Base-by-base conservation (phyloP, 2,888 invertebrate genomes). In the Rhabditoides inermis region DNA sequence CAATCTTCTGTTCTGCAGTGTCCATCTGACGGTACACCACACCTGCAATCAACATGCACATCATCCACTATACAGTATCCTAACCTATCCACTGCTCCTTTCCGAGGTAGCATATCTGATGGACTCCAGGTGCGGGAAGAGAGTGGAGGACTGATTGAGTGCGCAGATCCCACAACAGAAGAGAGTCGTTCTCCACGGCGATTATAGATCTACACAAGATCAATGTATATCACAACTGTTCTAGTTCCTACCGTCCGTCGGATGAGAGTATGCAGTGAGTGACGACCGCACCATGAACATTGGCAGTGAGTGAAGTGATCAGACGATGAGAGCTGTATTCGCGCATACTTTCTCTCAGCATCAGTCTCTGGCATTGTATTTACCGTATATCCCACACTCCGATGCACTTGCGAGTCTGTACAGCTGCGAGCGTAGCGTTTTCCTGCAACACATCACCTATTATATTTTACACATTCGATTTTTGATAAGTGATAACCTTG, bases 351-450 rank as follows among this genome's bases (percentile, higher is more conserved):
- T 27, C 27, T 7, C n/a, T 44, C 22, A 6, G 27, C 20, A n/a
- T n/a, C n/a, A n/a, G n/a, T n/a, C n/a, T n/a, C n/a, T n/a, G n/a
- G n/a, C 3, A 6, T 25, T n/a, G 6, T 18, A 18, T 36, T 6
- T 49, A 68, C 61, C 60, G 57, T 12, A 70, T 61, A 53, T 71
- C 69, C 70, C 94, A 98, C 2, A 95, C 85, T 0, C 91, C 94
- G 60, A 94, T 88, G 75, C 90, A 91, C 69, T 88, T 88, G 56
- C 95, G 82, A 0, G 95, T 94, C 1, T 89, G 90, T 0, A 91
- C 91, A 0, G 88, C 88, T 4, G 90, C 92, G 35, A 91, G 36
- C 18, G 57, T 79, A 49, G 85, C 84, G 45, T 85, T 83, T 63
- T 86, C 85, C 48, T n/a, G n/a, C n/a, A n/a, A n/a, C n/a, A n/a